Evolutionary conservation across 2,113 vertebrate species (phyloP).

Genomic region (Notarius lentiginosus): DNA sequence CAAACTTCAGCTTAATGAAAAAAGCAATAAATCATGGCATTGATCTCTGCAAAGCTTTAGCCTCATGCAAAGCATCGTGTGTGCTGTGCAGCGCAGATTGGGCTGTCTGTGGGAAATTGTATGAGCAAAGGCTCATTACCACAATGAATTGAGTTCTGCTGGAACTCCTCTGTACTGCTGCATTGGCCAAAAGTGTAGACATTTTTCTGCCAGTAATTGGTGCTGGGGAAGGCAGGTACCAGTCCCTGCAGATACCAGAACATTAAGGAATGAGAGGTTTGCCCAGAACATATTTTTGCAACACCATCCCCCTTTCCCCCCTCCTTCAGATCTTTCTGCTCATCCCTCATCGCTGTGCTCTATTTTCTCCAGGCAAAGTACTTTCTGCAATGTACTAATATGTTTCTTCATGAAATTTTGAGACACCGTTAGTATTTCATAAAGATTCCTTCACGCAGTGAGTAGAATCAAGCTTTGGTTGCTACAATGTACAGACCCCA

Average conservation of each 20-base stretch:
- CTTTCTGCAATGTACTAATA: conserved; percentile 1
- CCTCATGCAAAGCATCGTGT: conserved; percentile 66
- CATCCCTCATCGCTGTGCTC: conserved; percentile 18
- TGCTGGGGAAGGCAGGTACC: conserved; percentile 65
- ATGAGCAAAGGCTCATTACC: conserved; percentile 77
- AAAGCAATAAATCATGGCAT: conserved; percentile 69
- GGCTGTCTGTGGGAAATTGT: conserved; percentile 75
- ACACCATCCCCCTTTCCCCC: conserved; percentile 30
- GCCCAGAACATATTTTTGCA: conserved; percentile 62
- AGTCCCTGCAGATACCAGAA: conserved; percentile 57
- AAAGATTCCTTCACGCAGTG: not conserved
- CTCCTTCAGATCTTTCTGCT: conserved; percentile 59
- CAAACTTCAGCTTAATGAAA: conserved; percentile 69
- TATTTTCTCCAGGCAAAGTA: not conserved
- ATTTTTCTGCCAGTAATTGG: conserved; percentile 75
- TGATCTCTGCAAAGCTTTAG: conserved; percentile 68
- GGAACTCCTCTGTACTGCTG: conserved; percentile 72
- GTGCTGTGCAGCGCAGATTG: conserved; percentile 70
- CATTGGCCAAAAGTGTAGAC: conserved; percentile 64
- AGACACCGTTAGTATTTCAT: conserved; percentile 1
- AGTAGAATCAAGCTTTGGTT: not conserved
- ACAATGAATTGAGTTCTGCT: conserved; percentile 76
- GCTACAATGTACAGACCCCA: not conserved
- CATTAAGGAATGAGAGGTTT: conserved; percentile 72
- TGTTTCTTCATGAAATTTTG: conserved; percentile 14